Conservation (phyloP, 2,113 vertebrate genomes). For the Brienomyrus brachyistius region DNA sequence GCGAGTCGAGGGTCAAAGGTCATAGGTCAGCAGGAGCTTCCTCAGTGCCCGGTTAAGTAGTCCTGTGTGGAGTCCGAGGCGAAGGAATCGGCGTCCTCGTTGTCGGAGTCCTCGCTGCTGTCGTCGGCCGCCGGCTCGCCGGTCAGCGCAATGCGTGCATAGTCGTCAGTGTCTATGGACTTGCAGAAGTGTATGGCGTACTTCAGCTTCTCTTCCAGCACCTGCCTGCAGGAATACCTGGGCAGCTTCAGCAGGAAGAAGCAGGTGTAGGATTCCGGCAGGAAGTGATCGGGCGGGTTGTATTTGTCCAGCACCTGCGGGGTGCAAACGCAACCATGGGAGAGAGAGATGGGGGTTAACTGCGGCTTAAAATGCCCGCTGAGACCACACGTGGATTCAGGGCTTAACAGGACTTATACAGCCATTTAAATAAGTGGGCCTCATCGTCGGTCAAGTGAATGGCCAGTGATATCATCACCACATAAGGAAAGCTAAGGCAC, state of each 20-base stretch:
- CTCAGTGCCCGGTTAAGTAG: conserved; percentile 89
- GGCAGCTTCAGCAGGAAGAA: conserved; percentile 97
- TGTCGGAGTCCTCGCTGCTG: conserved; percentile 92
- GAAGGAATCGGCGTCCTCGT: conserved; percentile 96
- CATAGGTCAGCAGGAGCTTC: neutral
- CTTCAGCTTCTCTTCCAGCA: conserved; percentile 93
- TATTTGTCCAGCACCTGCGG: conserved; percentile 95
- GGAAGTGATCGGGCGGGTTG: conserved; percentile 95
- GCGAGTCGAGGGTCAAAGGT: neutral
- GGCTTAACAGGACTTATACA: neutral
- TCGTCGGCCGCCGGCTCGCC: conserved; percentile 88
- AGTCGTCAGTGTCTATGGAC: conserved; percentile 97
- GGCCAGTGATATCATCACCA: neutral
- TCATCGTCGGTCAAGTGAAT: neutral
- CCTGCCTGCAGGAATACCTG: conserved; percentile 91
- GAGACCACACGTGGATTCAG: neutral
- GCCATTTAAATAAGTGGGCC: neutral
- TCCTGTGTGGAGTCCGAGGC: conserved; percentile 96
- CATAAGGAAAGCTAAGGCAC: neutral
- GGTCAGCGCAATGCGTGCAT: conserved; percentile 88
- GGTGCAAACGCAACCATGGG: neutral
- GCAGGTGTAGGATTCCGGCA: conserved; percentile 96
- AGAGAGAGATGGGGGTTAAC: neutral
- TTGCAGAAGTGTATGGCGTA: conserved; percentile 99
- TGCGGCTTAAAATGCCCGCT: neutral